Evolutionary conservation across 2,888 invertebrate species (phyloP).

Genomic region (Macrosoma leucophasiata): DNA sequence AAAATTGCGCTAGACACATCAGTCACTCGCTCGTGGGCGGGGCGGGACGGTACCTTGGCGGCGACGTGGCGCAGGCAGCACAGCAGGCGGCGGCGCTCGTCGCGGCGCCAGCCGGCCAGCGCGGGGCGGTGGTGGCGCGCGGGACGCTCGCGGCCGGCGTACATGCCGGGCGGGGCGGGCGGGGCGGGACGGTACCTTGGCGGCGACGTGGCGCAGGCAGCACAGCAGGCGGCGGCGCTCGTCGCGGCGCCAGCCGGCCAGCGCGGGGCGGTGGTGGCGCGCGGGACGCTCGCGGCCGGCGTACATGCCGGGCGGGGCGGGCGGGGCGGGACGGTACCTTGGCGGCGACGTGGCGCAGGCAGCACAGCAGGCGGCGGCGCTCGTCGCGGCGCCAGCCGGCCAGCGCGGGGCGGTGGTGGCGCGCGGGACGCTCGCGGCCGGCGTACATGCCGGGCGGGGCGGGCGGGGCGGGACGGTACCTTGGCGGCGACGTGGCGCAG

Average conservation of each 20-base stretch:
- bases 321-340: constrained; percentile 77
- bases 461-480: constrained; percentile 71
- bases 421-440: constrained; percentile 82
- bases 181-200: constrained; percentile 78
- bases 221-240: constrained; percentile 87
- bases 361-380: constrained; percentile 85
- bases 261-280: constrained; percentile 84
- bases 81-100: constrained; percentile 87
- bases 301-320: constrained; percentile 86
- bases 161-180: constrained; percentile 88
- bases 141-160: constrained; percentile 81
- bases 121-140: constrained; percentile 86
- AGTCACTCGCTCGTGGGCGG: too few species aligned
- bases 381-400: constrained; percentile 95
- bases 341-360: constrained; percentile 91
- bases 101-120: constrained; percentile 92
- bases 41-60: constrained; percentile 80
- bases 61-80: constrained; percentile 91
- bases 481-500: constrained; percentile 90
- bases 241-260: constrained; percentile 93
- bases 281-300: constrained; percentile 83
- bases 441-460: constrained; percentile 85
- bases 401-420: constrained; percentile 86
- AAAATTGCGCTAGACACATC: too few species aligned
- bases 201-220: constrained; percentile 91